These are phyloP conservation scores for Platichthys flesus DNA, from an alignment of 2,113 vertebrate genomes.

Conservation along the genomic window DNA sequence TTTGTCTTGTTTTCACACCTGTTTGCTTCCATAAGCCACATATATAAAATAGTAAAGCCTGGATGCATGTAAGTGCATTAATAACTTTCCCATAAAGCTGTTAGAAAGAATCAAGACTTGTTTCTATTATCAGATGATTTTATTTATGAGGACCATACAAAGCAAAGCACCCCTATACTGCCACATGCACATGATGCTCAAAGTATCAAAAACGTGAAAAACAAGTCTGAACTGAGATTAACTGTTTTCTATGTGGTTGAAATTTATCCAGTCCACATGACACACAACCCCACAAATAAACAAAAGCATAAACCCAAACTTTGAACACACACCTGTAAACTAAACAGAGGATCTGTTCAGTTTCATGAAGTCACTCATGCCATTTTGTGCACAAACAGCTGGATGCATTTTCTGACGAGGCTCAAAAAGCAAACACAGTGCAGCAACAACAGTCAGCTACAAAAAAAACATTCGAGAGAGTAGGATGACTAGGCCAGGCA, in stretches of 20 bases:
- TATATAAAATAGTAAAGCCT: too few relatives aligned
- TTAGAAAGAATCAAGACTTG: conserved; percentile 1
- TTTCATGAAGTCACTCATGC: conserved; percentile 21
- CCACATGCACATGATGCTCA: conserved; percentile 27
- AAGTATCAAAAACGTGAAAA: neutral
- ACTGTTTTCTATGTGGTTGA: neutral
- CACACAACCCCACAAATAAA: neutral
- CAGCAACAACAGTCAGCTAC: conserved; percentile 21
- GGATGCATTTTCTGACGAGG: conserved; percentile 25
- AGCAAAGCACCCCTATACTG: conserved; percentile 24
- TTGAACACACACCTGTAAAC: neutral
- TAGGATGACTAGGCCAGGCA: neutral
- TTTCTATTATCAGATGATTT: conserved; percentile 26
- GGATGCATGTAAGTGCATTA: neutral
- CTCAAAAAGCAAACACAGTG: neutral
- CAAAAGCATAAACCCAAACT: neutral
- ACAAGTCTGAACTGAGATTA: neutral
- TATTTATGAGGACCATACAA: conserved; percentile 49
- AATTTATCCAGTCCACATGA: conserved; percentile 12
- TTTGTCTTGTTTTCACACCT: too few relatives aligned
- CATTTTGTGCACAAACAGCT: conserved; percentile 21
- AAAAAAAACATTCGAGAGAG: neutral
- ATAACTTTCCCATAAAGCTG: neutral
- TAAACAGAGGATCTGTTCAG: neutral
- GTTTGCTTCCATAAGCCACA: too few relatives aligned